Conservation (phyloP, 2,113 vertebrate genomes). For the Bos taurus region ARS-UCD2.0 NC_037329.1:25286001-25286500, state of each 20-base stretch:
- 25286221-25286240: not conserved
- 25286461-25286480: not conserved
- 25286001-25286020: not conserved
- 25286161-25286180: not conserved
- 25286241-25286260: not conserved
- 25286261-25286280: not conserved
- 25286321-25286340: not conserved
- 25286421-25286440: not conserved
- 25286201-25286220: not conserved
- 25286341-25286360: not conserved
- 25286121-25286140: not conserved
- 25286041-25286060: not conserved
- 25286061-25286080: not conserved
- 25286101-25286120: not conserved
- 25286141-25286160: conserved; percentile 25
- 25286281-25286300: not conserved
- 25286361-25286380: not conserved
- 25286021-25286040: not conserved
- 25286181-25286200: not conserved
- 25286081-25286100: not conserved
- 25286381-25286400: not conserved
- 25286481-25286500: not conserved
- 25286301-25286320: not conserved
- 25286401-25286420: not conserved
- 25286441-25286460: not conserved